A percentile compares a stretch with the other conserved stretches of the same genome.
phyloP scores from a whole-genome alignment of 2,797 vertebrate species.

The Erithacus rubecula region DNA sequence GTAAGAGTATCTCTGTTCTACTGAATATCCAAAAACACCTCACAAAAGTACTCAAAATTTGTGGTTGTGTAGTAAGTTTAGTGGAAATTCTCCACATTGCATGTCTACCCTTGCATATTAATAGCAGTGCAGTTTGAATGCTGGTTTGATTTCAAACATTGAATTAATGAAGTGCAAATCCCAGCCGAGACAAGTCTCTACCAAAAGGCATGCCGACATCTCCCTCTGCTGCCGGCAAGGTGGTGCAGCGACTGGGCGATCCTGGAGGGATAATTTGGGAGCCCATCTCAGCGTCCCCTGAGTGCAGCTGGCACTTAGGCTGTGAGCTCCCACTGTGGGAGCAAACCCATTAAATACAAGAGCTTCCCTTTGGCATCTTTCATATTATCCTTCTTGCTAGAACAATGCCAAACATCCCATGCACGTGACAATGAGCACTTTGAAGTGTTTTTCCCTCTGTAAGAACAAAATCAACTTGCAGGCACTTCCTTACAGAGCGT shows the following conservation, averaged over 20 bases:
- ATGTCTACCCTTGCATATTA: slow-evolving; percentile 60
- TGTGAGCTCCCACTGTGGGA: rapidly evolving
- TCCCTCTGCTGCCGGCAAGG: slow-evolving; percentile 71
- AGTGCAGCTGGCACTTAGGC: rapidly evolving
- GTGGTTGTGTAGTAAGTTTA: slow-evolving; percentile 62
- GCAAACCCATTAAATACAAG: background rate
- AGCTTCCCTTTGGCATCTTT: background rate
- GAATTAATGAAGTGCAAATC: slow-evolving; percentile 56
- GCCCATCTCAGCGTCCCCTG: background rate
- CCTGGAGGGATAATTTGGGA: background rate
- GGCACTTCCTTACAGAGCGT: background rate
- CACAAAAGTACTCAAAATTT: slow-evolving; percentile 61
- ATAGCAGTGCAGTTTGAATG: slow-evolving; percentile 66
- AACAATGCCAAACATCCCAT: background rate
- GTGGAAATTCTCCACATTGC: slow-evolving; percentile 70
- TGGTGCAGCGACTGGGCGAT: background rate
- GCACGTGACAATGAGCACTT: rapidly evolving
- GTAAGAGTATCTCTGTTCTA: slow-evolving; percentile 25
- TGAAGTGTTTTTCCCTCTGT: background rate
- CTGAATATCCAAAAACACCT: slow-evolving; percentile 38
- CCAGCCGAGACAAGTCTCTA: background rate
- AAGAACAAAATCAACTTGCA: background rate
- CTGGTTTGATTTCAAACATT: slow-evolving; percentile 65
- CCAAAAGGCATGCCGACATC: slow-evolving; percentile 68
- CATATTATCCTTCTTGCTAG: background rate